Base-by-base conservation (phyloP, 2,797 vertebrate species). In the Astyanax mexicanus region DNA sequence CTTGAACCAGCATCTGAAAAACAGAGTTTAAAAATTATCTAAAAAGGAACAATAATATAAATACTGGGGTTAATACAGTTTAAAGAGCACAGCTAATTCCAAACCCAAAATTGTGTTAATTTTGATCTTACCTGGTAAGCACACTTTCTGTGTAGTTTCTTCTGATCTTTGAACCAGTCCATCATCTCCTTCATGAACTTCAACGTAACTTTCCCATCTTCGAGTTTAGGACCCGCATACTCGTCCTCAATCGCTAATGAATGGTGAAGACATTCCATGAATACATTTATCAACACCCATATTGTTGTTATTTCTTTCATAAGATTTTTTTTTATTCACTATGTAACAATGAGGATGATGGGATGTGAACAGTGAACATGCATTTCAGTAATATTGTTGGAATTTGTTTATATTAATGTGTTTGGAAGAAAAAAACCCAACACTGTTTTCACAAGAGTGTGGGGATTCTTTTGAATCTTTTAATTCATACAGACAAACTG, bases 111-210 rank as follows among this genome's bases (percentile, higher is more conserved):
- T n/a, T n/a, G n/a, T n/a, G n/a, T n/a, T n/a, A n/a, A 32, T 32
- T 2, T 32, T 2, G 12, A 2, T 0, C 5, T 83, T 83, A 98
- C 97, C 96, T 99, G 97, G 85, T 98, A 98, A 81, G 95, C 97
- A 75, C 95, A 99, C 75, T 99, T 99, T 85, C 97, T 92, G 87
- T 99, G 97, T 57, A 99, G 90, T 37, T 98, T 98, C 85, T 97
- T 98, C 89, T 99, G 95, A 3, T 96, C 97, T 81, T 94, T 94
- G 84, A 98, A 98, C 96, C 96, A 98, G 4, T 95, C 93, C 95
- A 99, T 98, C 84, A 98, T 90, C 12, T 98, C 97, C 79, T 94
- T 93, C 96, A 99, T 97, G 92, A 99, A 98, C 15, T 87, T 80
- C 82, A 94, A 5, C 0, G 96, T 98, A 32, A 99, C 95, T 60